Evolutionary conservation across 1,140 invertebrate genomes (phyloP), one percentile per base, ranked within the genome.

Genomic region (Arctopsyche grandis): DNA sequence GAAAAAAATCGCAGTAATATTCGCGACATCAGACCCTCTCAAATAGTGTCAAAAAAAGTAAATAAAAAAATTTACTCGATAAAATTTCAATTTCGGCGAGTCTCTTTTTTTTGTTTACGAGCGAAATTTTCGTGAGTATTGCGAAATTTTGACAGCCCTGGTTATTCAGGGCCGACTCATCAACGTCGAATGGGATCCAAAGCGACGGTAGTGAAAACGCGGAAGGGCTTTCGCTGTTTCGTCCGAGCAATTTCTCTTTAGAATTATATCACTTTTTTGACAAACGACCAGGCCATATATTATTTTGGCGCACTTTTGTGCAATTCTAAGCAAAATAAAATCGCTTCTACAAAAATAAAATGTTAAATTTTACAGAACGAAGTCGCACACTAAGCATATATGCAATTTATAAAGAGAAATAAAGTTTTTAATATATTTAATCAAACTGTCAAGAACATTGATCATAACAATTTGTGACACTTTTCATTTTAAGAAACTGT

Each of bases 241-340:
- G 46, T 73, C 69, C 46, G 14, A 22, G 16, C 69, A 73, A 73
- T 73, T 73, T 73, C 29, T 73, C 69, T 73, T 52, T 73, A 7
- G 69, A 73, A 73, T 73, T 73, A 73, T 73, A 52, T 38, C 29
- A 46, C 29, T 73, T 52, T n/a, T 24, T 24, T 73, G 69, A 73
- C 69, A 73, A 73, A 73, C 16, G 44, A 21, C 29, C 19, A 5
- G 16, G 56, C 16, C 5, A 19, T 16, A 21, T 21, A 38, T 60
- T 21, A 19, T 21, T 60, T 60, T 19, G 56, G 43, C 69, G 10
- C 38, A 52, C 69, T 16, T 43, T 46, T 21, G 10, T 73, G 69
- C 69, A 52, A 73, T 73, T 22, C 66, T 69, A 38, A 7, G 29
- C 29, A 38, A 38, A 38, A 38, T 38, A 38, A 38, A 4, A 38